A percentile compares a stretch with the other conserved stretches of the same genome.
Evolutionary conservation across 1,140 invertebrate species (phyloP).

Genomic region (Trachymyrmex septentrionalis): DNA sequence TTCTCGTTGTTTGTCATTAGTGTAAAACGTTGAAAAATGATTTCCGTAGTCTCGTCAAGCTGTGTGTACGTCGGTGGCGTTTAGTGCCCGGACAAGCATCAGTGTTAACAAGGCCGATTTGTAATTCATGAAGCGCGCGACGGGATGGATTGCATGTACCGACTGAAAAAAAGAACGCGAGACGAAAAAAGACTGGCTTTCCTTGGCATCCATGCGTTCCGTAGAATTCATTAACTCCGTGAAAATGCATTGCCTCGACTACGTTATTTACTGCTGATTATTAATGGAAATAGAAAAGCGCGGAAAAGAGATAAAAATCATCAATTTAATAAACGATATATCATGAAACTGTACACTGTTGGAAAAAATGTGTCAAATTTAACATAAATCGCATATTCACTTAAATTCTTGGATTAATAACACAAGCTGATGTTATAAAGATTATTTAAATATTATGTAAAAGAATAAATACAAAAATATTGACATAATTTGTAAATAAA

Average conservation of each 20-base stretch:
- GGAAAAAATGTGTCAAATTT: too few species aligned
- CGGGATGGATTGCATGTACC: conserved; percentile 40
- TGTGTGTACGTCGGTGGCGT: neutral
- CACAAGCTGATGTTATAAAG: too few species aligned
- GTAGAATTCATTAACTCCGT: conserved; percentile 63
- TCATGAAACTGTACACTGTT: neutral
- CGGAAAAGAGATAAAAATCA: neutral
- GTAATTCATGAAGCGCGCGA: conserved; percentile 80
- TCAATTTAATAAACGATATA: neutral
- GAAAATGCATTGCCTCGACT: conserved; percentile 49
- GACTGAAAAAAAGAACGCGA: conserved; percentile 33
- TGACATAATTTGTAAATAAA: too few species aligned
- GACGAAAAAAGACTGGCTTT: conserved; percentile 43
- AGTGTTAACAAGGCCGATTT: conserved; percentile 75
- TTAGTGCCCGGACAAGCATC: conserved; percentile 14
- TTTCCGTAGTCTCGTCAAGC: conserved; percentile 19
- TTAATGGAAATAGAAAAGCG: conserved; percentile 18
- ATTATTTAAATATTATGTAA: too few species aligned
- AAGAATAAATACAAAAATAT: too few species aligned
- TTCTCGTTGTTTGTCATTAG: conserved; percentile 37
- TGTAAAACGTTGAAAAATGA: conserved; percentile 54
- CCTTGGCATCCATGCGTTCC: neutral
- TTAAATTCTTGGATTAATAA: too few species aligned
- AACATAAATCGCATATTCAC: too few species aligned
- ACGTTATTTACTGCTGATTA: conserved; percentile 49